phyloP scores from a whole-genome alignment of 2,888 invertebrate genomes.

The Gonocerus acuteangulatus region DNA sequence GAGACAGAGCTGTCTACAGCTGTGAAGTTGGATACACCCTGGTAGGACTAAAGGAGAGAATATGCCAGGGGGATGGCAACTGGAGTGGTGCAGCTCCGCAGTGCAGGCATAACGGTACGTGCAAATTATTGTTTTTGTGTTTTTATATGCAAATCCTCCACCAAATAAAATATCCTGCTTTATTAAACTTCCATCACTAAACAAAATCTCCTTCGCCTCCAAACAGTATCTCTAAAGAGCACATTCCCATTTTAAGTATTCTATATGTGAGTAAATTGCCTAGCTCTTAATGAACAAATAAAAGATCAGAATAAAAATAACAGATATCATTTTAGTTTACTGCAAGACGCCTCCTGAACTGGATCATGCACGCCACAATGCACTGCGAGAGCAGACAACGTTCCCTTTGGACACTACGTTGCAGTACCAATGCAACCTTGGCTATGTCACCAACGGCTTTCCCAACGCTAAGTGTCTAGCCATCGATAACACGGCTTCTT shows the following conservation, averaged over 20 bases:
- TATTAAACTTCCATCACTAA: background rate
- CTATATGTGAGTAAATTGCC: too few species aligned
- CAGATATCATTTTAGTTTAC: constrained; percentile 54
- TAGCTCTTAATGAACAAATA: too few species aligned
- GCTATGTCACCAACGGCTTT: constrained; percentile 87
- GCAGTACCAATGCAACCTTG: constrained; percentile 89
- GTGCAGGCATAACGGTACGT: constrained; percentile 60
- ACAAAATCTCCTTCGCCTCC: background rate
- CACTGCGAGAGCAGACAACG: constrained; percentile 74
- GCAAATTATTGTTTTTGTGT: background rate
- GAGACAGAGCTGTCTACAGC: constrained; percentile 72
- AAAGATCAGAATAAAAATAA: too few species aligned
- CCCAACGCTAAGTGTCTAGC: constrained; percentile 87
- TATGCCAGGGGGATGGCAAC: constrained; percentile 86
- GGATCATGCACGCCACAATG: constrained; percentile 81
- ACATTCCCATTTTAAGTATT: too few species aligned
- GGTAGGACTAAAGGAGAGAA: constrained; percentile 74
- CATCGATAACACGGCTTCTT: constrained; percentile 68
- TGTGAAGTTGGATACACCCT: constrained; percentile 85
- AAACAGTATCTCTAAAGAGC: too few species aligned
- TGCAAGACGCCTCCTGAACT: constrained; percentile 79
- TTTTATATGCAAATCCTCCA: background rate
- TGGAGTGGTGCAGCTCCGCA: constrained; percentile 79
- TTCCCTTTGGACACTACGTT: constrained; percentile 85
- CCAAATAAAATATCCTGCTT: background rate